A percentile compares a stretch with the other conserved stretches of the same genome.
Evolutionary conservation across 1,140 invertebrate genomes (phyloP).

Genomic region (Drosophila orosa): DNA sequence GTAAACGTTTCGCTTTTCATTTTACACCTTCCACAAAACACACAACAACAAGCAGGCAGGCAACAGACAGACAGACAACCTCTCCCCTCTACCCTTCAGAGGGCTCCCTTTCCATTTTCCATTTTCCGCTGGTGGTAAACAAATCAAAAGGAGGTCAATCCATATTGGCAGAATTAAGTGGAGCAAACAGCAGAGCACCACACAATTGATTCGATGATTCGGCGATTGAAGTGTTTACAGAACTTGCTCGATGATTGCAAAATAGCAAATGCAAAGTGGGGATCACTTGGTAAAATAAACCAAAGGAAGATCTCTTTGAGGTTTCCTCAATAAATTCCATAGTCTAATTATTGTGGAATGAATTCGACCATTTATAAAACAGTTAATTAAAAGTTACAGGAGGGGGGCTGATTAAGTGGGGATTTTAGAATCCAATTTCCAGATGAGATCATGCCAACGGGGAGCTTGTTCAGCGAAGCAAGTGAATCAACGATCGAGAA

Average conservation of each 20-base stretch:
- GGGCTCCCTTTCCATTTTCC: neutral
- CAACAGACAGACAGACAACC: constrained; percentile 18
- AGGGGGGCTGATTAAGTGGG: neutral
- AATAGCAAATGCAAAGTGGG: constrained; percentile 26
- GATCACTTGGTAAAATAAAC: neutral
- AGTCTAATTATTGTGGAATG: constrained; percentile 31
- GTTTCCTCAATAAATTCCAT: constrained; percentile 10
- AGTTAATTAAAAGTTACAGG: constrained; percentile 35
- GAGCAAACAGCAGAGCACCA: constrained; percentile 13
- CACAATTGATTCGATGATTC: constrained; percentile 2
- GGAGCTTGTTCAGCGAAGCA: constrained; percentile 25
- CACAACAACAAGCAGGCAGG: constrained; percentile 9
- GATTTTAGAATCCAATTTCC: neutral
- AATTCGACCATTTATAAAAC: constrained; percentile 39
- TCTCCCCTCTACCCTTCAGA: neutral
- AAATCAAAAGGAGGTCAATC: constrained; percentile 69
- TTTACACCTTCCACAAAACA: constrained; percentile 67
- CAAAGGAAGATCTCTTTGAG: neutral
- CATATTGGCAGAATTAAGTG: constrained; percentile 58
- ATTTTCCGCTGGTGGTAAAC: constrained; percentile 59
- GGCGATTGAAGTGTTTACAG: constrained; percentile 31
- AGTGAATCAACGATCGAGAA: constrained; percentile 31
- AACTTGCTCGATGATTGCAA: constrained; percentile 29
- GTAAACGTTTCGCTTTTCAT: constrained; percentile 69
- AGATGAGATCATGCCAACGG: constrained; percentile 20